Base-by-base conservation (phyloP, 2,888 invertebrate genomes). In the Psylliodes chrysocephalus region DNA sequence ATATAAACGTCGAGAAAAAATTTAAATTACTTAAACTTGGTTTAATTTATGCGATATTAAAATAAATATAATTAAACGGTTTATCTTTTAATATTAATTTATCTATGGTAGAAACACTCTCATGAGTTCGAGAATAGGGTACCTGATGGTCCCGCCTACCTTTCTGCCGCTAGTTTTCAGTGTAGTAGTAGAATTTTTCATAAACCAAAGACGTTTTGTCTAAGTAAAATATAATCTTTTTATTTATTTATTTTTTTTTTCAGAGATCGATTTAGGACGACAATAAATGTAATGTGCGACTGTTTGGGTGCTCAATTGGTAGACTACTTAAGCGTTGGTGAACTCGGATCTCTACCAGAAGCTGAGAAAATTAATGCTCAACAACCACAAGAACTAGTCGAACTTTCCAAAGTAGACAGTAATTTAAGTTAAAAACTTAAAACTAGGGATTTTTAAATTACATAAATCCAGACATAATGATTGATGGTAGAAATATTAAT, bases 221-320 rank as follows among this genome's bases (percentile, higher is more conserved):
- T n/a, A n/a, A n/a, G n/a, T n/a, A n/a, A n/a, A n/a, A n/a, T n/a
- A n/a, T n/a, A n/a, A n/a, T n/a, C 15, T 1, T 49, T 4, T 46
- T 7, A 22, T 6, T 28, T 8, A 59, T 33, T 52, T 2, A 14
- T 52, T 15, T 25, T 18, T 44, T 55, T 65, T 84, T 85, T 18
- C 81, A 94, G 94, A 66, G 93, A 94, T 83, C 90, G 94, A 72
- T 94, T 93, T 88, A 88, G 94, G 79, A 89, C 95, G 78, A 90
- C 94, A 77, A 88, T 97, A 75, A 98, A 98, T 83, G 98, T 98
- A 28, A 90, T 96, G 82, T 97, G 98, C 75, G 98, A 98, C 82
- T 93, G 95, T 8, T 84, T 97, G 64, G 98, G 98, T 40, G 96
- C 97, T 44, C 94, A 93, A 62, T 90, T 98, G 56, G 96, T 98